phyloP scores from a whole-genome alignment of 2,888 invertebrate species.

The Minunthozetes semirufus region DNA sequence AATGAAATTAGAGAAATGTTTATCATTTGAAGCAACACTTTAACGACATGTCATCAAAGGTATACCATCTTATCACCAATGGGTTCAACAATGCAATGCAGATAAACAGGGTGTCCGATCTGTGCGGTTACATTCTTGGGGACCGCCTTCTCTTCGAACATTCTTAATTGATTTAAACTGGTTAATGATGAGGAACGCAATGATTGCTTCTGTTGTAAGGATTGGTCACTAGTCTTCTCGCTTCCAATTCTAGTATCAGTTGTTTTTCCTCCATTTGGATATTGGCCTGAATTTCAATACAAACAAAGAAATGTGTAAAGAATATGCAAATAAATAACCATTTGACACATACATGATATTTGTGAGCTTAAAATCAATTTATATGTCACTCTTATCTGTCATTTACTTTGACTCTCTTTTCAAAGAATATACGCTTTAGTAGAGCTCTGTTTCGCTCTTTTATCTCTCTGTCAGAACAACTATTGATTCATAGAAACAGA shows the following conservation, averaged over 20 bases:
- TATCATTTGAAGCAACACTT: not conserved
- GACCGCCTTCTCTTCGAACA: constrained; percentile 37
- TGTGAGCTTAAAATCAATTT: constrained; percentile 32
- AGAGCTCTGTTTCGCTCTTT: not conserved
- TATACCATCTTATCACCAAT: constrained; percentile 44
- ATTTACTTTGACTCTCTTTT: not conserved
- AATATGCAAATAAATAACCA: constrained; percentile 22
- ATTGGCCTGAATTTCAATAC: constrained; percentile 8
- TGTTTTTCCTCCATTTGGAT: constrained; percentile 14
- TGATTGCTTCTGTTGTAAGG: constrained; percentile 2
- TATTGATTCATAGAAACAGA: constrained; percentile 30
- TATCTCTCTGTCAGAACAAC: constrained; percentile 1
- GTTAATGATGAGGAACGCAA: constrained; percentile 3
- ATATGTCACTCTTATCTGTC: constrained; percentile 29
- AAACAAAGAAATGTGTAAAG: not conserved
- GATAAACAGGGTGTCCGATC: constrained; percentile 41
- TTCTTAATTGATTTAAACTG: constrained; percentile 29
- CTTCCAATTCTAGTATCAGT: not conserved
- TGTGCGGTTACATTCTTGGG: constrained; percentile 42
- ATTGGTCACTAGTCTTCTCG: not conserved
- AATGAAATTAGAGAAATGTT: not conserved
- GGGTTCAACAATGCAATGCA: constrained; percentile 42
- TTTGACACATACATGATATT: constrained; percentile 26
- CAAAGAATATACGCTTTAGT: not conserved
- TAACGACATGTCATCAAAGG: not conserved